Conservation (phyloP, 2,888 invertebrate species). For the Euzetes globulus region DNA sequence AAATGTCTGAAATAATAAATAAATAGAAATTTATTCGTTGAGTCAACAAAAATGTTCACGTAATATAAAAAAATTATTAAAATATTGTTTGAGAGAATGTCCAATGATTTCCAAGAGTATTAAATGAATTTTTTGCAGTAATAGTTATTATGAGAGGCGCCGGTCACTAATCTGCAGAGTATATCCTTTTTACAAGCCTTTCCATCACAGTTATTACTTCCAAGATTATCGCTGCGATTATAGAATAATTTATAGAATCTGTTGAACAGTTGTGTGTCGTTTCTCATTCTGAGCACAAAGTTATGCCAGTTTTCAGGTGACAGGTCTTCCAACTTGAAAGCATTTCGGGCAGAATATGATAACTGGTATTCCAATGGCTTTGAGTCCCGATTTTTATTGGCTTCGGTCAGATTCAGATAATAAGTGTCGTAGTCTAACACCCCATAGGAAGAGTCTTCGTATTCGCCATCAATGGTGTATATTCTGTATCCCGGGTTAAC, state of each 20-base stretch:
- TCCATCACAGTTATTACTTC: constrained; percentile 23
- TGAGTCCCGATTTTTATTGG: constrained; percentile 55
- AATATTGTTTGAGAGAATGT: no score
- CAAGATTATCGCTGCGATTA: constrained; percentile 34
- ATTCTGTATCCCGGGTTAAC: constrained; percentile 88
- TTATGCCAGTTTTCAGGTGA: constrained; percentile 85
- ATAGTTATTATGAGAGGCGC: constrained; percentile 35
- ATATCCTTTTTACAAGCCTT: constrained; percentile 35
- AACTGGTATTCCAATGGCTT: constrained; percentile 70
- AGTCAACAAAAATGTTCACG: no score
- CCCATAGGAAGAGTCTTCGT: constrained; percentile 29
- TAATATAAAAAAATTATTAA: no score
- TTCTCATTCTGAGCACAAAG: constrained; percentile 75
- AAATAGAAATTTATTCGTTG: no score
- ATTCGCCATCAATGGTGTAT: constrained; percentile 52
- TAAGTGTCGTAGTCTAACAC: constrained; percentile 92
- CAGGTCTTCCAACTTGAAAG: constrained; percentile 74
- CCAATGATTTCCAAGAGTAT: neutral
- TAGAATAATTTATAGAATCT: constrained; percentile 65
- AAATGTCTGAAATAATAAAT: no score
- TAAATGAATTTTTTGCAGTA: constrained; percentile 52
- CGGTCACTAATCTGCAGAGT: constrained; percentile 39
- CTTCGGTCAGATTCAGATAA: constrained; percentile 89
- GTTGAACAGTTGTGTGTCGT: constrained; percentile 76
- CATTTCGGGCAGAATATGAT: constrained; percentile 59